Percentiles rank a stretch among this genome's conserved stretches.
Evolutionary conservation across 2,797 vertebrate genomes (phyloP).

Genomic region (Propithecus perrieri): DNA sequence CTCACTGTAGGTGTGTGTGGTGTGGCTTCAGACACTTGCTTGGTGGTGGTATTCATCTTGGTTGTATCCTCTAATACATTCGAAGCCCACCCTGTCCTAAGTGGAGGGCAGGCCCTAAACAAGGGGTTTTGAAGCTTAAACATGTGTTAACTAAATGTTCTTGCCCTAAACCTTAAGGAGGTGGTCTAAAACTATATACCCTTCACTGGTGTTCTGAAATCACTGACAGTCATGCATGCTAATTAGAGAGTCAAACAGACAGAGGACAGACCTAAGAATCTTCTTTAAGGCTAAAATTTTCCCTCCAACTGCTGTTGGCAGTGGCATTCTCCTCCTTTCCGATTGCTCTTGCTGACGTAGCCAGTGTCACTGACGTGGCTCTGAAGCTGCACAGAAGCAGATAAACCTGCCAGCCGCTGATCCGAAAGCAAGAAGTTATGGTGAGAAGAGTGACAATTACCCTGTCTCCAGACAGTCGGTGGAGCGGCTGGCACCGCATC

Average conservation of each 20-base stretch:
- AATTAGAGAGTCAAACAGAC: not conserved
- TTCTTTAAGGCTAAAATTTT: slow-evolving; percentile 38
- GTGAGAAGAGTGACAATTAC: slow-evolving; percentile 16
- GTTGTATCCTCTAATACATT: not conserved
- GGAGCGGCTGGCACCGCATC: not conserved
- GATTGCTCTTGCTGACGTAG: slow-evolving; percentile 68
- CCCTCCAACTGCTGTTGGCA: slow-evolving; percentile 45
- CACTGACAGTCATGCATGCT: not conserved
- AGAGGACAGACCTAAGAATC: not conserved
- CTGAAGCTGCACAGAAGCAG: slow-evolving; percentile 66
- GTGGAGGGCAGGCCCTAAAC: not conserved
- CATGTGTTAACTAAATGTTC: not conserved
- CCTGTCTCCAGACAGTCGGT: slow-evolving; percentile 24
- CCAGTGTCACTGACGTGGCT: slow-evolving; percentile 62
- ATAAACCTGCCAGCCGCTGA: slow-evolving; percentile 68
- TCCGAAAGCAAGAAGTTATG: slow-evolving; percentile 60
- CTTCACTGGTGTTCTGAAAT: not conserved
- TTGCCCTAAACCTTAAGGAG: not conserved
- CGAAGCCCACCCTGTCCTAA: not conserved
- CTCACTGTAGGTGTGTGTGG: not conserved
- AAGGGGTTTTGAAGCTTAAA: not conserved
- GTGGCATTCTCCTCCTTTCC: slow-evolving; percentile 27
- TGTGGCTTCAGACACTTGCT: not conserved
- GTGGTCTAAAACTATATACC: not conserved
- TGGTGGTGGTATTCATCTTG: not conserved